These are phyloP conservation scores for Lepidurus apus DNA, from an alignment of 1,140 invertebrate species.

Conservation along the genomic window DNA sequence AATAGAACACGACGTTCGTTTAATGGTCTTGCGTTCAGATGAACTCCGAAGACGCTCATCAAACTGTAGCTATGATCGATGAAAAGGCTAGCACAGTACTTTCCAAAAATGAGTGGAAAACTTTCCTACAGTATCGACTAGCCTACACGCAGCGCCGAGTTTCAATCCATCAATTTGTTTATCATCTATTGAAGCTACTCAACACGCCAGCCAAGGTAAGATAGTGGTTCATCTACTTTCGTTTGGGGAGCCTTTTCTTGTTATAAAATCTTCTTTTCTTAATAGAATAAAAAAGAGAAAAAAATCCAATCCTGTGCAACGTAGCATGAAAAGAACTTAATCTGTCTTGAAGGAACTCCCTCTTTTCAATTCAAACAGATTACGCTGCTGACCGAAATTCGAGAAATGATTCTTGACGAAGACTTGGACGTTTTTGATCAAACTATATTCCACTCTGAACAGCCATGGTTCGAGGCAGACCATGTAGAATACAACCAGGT, in stretches of 20 bases:
- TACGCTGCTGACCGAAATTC: not conserved
- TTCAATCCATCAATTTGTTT: slow-evolving; percentile 3
- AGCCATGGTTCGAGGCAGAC: not conserved
- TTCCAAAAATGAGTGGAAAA: not conserved
- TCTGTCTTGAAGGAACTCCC: not conserved
- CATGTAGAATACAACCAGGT: not conserved
- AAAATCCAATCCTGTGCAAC: not conserved
- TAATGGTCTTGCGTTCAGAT: not conserved
- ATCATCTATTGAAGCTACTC: not conserved
- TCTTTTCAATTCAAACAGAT: not conserved
- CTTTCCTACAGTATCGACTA: slow-evolving; percentile 5
- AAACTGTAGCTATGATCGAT: slow-evolving; percentile 8
- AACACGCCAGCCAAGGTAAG: slow-evolving; percentile 4
- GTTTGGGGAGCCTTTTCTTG: not conserved
- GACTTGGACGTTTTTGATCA: not conserved
- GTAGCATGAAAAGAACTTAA: not conserved
- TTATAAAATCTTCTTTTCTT: not conserved
- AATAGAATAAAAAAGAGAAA: not conserved
- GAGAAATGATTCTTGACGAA: not conserved
- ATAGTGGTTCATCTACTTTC: not conserved
- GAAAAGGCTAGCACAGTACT: not conserved
- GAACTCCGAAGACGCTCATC: not conserved
- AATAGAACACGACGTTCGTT: not conserved
- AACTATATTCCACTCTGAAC: not conserved
- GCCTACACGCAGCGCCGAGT: not conserved